Percentiles rank a stretch among this genome's conserved stretches.
phyloP scores from a whole-genome alignment of 2,888 invertebrate genomes.

The Ganaspis brasiliensis region DNA sequence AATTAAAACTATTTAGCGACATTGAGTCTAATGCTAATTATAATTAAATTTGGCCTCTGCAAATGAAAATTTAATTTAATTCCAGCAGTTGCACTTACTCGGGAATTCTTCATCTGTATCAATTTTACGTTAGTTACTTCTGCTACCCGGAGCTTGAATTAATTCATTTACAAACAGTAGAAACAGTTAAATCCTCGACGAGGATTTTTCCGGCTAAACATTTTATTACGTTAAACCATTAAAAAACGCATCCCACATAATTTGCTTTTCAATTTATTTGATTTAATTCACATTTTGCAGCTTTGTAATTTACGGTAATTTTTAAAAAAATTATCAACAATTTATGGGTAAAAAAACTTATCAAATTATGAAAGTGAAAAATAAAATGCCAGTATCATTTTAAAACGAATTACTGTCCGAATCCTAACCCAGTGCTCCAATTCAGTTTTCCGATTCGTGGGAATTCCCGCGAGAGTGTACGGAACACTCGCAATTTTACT shows the following conservation, averaged over 20 bases:
- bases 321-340: no score
- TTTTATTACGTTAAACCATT: not conserved
- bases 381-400: not conserved
- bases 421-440: constrained; percentile 35
- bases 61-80: constrained; percentile 14
- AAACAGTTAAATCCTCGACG: constrained; percentile 1
- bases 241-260: not conserved
- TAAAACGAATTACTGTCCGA: constrained; percentile 11
- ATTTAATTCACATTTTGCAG: no score
- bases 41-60: not conserved
- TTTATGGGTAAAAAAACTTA: no score
- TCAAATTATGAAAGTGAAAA: not conserved
- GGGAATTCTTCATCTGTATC: constrained; percentile 15
- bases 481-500: constrained; percentile 31
- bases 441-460: constrained; percentile 30
- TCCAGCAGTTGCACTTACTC: constrained; percentile 9
- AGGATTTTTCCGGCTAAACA: not conserved
- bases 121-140: constrained; percentile 20
- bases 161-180: constrained; percentile 15
- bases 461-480: constrained; percentile 24
- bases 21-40: not conserved
- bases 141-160: constrained; percentile 18
- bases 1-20: not conserved
- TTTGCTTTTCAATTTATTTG: not conserved
- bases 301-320: no score